Conservation (phyloP, 2,797 vertebrate species). For the Cynopterus sphinx region DNA sequence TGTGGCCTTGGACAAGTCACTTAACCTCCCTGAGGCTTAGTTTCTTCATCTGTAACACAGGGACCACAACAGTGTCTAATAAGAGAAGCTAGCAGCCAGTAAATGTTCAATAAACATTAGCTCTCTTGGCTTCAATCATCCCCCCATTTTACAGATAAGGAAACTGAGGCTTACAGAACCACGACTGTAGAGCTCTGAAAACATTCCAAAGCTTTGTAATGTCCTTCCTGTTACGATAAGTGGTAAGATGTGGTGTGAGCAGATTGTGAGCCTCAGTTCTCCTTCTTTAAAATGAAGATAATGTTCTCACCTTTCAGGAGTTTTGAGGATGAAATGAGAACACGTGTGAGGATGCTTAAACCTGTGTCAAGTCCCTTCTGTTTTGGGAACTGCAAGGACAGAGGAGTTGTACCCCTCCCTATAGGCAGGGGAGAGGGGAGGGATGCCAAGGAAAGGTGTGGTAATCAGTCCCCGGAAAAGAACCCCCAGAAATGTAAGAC, state of each 20-base stretch:
- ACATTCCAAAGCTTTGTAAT: accelerated
- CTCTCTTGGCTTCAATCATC: background rate
- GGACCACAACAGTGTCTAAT: background rate
- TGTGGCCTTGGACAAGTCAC: background rate
- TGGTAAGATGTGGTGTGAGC: background rate
- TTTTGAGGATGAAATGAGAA: background rate
- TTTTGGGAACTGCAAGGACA: background rate
- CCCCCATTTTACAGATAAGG: background rate
- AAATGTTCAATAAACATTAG: background rate
- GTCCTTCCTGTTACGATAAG: background rate
- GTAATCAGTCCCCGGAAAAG: background rate
- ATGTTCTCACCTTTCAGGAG: accelerated
- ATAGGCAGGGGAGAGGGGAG: background rate
- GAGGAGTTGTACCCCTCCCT: background rate
- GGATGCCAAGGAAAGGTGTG: background rate
- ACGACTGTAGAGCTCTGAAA: background rate
- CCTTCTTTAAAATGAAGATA: background rate
- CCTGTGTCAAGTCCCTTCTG: background rate
- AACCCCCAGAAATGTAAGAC: background rate
- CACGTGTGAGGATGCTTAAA: background rate
- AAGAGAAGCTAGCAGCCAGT: background rate
- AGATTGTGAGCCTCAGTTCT: background rate
- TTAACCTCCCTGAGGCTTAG: background rate
- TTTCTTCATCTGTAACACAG: background rate
- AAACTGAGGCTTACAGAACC: background rate